Percentiles rank a stretch among this genome's conserved stretches.
Conservation (phyloP, 2,888 invertebrate species). For the Coelinius sp. region DNA sequence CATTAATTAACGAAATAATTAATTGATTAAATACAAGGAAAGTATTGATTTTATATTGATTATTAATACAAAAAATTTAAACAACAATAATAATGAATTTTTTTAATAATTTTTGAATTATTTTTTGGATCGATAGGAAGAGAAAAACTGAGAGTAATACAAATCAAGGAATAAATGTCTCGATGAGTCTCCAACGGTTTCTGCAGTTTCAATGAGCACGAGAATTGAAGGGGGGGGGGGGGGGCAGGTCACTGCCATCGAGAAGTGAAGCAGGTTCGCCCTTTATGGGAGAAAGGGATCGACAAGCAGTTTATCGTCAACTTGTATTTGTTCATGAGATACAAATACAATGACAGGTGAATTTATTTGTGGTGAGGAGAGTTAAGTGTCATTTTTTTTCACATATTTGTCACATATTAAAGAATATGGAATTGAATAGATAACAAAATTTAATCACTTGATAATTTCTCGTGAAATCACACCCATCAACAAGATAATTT, state of each 20-base stretch:
- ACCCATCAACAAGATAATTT: not conserved
- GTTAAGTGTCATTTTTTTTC: not conserved
- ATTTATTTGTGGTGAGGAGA: not conserved
- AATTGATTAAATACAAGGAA: too few relatives aligned
- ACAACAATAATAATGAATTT: too few relatives aligned
- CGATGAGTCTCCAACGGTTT: not conserved
- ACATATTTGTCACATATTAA: too few relatives aligned
- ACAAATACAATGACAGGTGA: not conserved
- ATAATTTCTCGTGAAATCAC: not conserved
- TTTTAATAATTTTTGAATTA: too few relatives aligned
- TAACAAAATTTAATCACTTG: too few relatives aligned
- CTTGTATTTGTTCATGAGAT: slow-evolving; percentile 6
- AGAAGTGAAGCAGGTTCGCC: slow-evolving; percentile 58
- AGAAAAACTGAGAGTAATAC: not conserved
- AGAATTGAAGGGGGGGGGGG: not conserved
- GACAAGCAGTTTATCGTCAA: slow-evolving; percentile 16
- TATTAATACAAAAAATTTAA: too few relatives aligned
- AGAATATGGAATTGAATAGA: too few relatives aligned
- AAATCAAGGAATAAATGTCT: not conserved
- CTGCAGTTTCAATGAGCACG: not conserved
- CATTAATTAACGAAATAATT: too few relatives aligned
- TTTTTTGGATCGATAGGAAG: not conserved
- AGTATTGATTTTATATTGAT: too few relatives aligned
- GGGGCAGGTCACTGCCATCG: slow-evolving; percentile 60
- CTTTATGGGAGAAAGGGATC: slow-evolving; percentile 59